A percentile compares a stretch with the other conserved stretches of the same genome.
These are phyloP conservation scores for Saxicola maurus DNA, from an alignment of 2,797 vertebrate species.

Conservation along the genomic window DNA sequence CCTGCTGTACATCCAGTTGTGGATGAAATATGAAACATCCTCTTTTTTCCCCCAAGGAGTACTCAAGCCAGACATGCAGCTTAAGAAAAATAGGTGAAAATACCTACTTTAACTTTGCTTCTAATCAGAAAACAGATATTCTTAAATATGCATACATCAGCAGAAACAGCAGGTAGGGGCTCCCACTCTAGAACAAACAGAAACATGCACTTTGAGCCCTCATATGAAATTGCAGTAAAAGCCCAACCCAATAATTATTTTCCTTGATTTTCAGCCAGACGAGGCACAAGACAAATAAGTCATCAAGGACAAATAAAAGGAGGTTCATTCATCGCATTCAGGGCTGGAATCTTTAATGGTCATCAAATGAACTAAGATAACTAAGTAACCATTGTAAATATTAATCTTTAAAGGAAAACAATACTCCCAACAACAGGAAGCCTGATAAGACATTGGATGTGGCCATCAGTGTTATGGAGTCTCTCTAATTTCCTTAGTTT, in stretches of 20 bases:
- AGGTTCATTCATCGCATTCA: conserved; percentile 59
- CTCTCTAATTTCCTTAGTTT: conserved; percentile 53
- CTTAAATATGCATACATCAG: background rate
- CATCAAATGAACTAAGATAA: conserved; percentile 62
- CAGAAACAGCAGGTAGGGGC: background rate
- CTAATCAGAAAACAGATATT: background rate
- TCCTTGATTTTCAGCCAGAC: conserved; percentile 60
- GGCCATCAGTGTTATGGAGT: conserved; percentile 54
- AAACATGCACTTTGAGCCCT: conserved; percentile 43
- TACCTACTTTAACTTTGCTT: background rate
- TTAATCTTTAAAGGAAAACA: conserved; percentile 67
- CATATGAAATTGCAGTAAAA: conserved; percentile 52
- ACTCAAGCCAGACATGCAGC: background rate
- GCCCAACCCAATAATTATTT: conserved; percentile 56
- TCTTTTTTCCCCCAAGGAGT: background rate
- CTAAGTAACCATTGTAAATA: conserved; percentile 66
- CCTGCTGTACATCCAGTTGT: background rate
- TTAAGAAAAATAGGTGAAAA: background rate
- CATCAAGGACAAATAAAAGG: conserved; percentile 65
- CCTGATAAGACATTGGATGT: conserved; percentile 61
- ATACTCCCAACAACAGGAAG: conserved; percentile 62
- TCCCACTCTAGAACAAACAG: conserved; percentile 24
- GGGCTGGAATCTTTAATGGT: conserved; percentile 52
- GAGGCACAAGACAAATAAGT: conserved; percentile 62
- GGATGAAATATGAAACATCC: background rate